Evolutionary conservation across 92 coral and sea anemone genomes (phyloP).

Genomic region (Muricea muricata): DNA sequence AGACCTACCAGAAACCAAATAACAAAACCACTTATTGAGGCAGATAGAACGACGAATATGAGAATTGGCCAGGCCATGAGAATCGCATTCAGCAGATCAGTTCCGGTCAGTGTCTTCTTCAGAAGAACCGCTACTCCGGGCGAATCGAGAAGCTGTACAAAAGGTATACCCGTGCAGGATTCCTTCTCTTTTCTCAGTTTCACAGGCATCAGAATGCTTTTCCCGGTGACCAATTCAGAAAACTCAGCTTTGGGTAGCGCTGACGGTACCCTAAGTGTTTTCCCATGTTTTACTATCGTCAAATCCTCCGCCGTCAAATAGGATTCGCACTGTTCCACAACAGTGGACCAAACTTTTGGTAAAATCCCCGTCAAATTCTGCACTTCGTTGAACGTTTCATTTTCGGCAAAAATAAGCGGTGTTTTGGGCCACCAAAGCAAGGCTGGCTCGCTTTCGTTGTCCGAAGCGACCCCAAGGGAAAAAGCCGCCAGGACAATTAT

Average conservation of each 20-base stretch:
- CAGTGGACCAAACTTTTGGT: conserved; percentile 61
- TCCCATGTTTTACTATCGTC: background rate
- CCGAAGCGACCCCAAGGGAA: conserved; percentile 57
- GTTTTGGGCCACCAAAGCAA: conserved; percentile 70
- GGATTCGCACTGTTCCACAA: conserved; percentile 15
- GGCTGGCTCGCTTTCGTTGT: conserved; percentile 44
- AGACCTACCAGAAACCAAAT: conserved; percentile 83
- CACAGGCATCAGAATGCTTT: conserved; percentile 70
- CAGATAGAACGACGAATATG: conserved; percentile 78
- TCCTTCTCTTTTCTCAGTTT: conserved; percentile 63
- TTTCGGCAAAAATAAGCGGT: conserved; percentile 69
- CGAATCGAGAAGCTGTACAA: conserved; percentile 77
- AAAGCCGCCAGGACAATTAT: background rate
- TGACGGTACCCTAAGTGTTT: background rate
- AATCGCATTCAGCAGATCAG: conserved; percentile 82
- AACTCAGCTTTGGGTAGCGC: background rate
- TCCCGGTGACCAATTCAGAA: background rate
- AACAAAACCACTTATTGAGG: conserved; percentile 82
- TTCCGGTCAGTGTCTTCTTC: conserved; percentile 76
- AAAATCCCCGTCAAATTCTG: conserved; percentile 64
- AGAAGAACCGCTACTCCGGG: conserved; percentile 85
- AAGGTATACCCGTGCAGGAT: conserved; percentile 62
- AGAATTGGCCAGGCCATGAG: conserved; percentile 93
- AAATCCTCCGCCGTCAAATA: background rate
- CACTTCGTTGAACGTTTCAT: background rate